phyloP scores from a whole-genome alignment of 2,888 invertebrate species.

The Chironomus tentans region DNA sequence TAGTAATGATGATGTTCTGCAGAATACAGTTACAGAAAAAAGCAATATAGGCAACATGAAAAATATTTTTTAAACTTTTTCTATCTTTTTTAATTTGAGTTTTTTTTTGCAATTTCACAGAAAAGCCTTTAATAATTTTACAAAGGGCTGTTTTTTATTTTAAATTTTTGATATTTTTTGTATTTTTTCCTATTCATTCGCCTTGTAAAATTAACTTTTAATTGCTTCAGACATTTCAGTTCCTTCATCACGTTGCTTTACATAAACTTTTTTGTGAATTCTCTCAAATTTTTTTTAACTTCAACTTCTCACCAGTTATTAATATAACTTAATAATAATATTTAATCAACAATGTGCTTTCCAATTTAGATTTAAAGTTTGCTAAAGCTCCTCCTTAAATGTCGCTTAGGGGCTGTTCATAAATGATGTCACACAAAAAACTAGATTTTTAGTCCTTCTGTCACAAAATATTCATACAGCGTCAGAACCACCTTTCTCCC shows the following conservation, averaged over 20 bases:
- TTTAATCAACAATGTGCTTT: constrained; percentile 5
- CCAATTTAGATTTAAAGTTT: constrained; percentile 9
- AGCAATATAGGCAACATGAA: background rate
- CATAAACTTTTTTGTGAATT: too few relatives aligned
- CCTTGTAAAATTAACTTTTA: background rate
- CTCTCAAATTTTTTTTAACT: background rate
- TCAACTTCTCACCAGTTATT: too few relatives aligned
- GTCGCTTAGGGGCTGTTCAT: too few relatives aligned
- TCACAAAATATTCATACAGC: too few relatives aligned
- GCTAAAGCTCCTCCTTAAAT: background rate
- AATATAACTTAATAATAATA: background rate
- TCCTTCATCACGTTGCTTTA: too few relatives aligned
- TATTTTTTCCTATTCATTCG: background rate
- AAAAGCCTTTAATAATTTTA: too few relatives aligned
- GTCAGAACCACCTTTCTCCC: too few relatives aligned
- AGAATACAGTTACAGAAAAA: background rate
- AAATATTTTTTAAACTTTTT: background rate
- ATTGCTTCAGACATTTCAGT: too few relatives aligned
- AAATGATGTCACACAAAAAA: too few relatives aligned
- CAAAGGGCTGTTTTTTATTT: too few relatives aligned
- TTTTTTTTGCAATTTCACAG: background rate
- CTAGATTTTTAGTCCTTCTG: too few relatives aligned
- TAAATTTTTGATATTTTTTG: background rate
- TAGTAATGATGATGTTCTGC: background rate
- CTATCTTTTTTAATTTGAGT: background rate